Evolutionary conservation across 2,888 invertebrate species (phyloP).

Genomic region (Acronicta leporina): DNA sequence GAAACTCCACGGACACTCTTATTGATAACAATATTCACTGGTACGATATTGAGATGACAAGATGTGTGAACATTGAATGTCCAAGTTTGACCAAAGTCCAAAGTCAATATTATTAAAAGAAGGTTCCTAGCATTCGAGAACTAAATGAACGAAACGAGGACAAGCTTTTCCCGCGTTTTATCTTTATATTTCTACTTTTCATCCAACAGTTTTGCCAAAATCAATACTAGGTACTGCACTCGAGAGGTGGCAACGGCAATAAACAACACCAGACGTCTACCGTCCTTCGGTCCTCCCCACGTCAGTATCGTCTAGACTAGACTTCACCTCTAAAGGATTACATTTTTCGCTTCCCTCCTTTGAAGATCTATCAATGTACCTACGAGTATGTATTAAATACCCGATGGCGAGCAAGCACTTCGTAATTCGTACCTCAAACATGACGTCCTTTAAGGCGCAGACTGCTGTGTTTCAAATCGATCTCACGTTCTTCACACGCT

Average conservation of each 20-base stretch:
- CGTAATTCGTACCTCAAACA: conserved; percentile 26
- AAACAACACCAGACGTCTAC: conserved; percentile 27
- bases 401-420: background rate
- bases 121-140: too few relatives aligned
- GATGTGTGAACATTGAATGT: too few relatives aligned
- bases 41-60: too few relatives aligned
- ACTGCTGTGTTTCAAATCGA: conserved; percentile 32
- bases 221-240: conserved; percentile 9
- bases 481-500: conserved; percentile 51
- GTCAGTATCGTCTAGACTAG: conserved; percentile 32
- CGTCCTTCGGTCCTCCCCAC: conserved; percentile 5
- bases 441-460: conserved; percentile 21
- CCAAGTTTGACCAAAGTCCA: too few relatives aligned
- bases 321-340: conserved; percentile 14
- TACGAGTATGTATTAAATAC: background rate
- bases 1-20: too few relatives aligned
- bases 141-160: too few relatives aligned
- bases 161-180: too few relatives aligned
- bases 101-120: too few relatives aligned
- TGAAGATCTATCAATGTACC: background rate
- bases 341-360: conserved; percentile 6
- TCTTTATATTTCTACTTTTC: too few relatives aligned
- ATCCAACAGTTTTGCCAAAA: conserved; percentile 5
- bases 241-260: background rate
- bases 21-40: too few relatives aligned